Evolutionary conservation across 37 sponge, comb jelly and placozoan species (phyloP), one percentile per base, ranked within the genome.

Genomic region (Trichoplax adhaerens): DNA sequence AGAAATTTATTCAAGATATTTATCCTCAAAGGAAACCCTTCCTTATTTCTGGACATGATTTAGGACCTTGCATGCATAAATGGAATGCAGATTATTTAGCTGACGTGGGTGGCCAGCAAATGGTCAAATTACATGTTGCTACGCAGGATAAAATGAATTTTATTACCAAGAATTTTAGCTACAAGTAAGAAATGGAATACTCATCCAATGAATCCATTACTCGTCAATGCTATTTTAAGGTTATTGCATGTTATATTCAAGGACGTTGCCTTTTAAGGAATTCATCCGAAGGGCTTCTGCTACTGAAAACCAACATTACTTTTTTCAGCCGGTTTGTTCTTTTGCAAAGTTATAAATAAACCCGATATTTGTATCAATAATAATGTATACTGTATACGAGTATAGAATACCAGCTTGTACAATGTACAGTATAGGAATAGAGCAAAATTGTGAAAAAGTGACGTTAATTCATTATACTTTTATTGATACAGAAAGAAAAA

Each of bases 1-100:
- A 29, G 29, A 29, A 29, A 29, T 29, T 29, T 29, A 29, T 29
- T 29, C 29, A 29, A 29, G 29, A 29, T 29, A 70, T 87, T 3
- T 80, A 80, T 60, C 61, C 56, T 50, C 12, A 54, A 29, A 59
- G 88, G 55, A 71, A 57, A 60, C 92, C 92, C 3, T 68, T 73
- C 1, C 68, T 91, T 29, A 58, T 91, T 1, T 64, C 72, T 53
- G 92, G 92, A 7, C 2, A 84, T 1, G 82, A 84, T n/a, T 53
- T 91, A 55, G 92, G 92, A 1, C 54, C 0, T n/a, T 85, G 88
- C 0, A 73, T 73, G 10, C 52, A 48, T 3, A 58, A 81, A 10
- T 91, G 92, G 92, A 87, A 76, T 58, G 79, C 89, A 3, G 74
- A 79, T 52, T 91, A 91, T 60, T 76, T 91, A 47, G 54, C 57